These are phyloP conservation scores for Gyps fulvus DNA, from an alignment of 2,113 vertebrate species.

Conservation along the genomic window DNA sequence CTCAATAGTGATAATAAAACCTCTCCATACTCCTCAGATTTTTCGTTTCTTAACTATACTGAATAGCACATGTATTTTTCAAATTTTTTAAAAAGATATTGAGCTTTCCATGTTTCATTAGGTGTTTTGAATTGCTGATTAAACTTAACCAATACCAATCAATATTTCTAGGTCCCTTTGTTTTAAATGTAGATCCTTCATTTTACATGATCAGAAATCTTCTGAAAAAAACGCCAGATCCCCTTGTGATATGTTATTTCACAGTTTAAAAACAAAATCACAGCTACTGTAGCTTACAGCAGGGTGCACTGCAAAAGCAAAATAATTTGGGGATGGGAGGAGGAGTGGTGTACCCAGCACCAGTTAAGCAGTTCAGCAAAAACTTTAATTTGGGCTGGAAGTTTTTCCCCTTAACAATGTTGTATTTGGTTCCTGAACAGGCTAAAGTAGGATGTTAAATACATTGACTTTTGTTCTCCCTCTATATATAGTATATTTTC, in stretches of 20 bases:
- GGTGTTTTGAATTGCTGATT: not conserved
- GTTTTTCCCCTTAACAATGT: not conserved
- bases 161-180: not conserved
- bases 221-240: conserved; percentile 28
- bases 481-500: not conserved
- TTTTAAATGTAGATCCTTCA: conserved; percentile 16
- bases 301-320: conserved; percentile 42
- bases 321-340: conserved; percentile 16
- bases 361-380: conserved; percentile 39
- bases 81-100: not conserved
- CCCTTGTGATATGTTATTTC: conserved; percentile 65
- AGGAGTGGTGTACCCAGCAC: conserved; percentile 5
- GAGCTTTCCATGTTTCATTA: not conserved
- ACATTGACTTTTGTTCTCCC: not conserved
- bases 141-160: conserved; percentile 26
- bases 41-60: not conserved
- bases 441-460: not conserved
- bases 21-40: not conserved
- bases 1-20: not conserved
- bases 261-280: conserved; percentile 74
- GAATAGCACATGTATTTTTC: not conserved
- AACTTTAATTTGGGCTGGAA: conserved; percentile 8
- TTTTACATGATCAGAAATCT: conserved; percentile 43
- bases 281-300: conserved; percentile 62
- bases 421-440: conserved; percentile 10